Conservation (phyloP, 2,797 vertebrate genomes). For the Phrynocephalus forsythii region DNA sequence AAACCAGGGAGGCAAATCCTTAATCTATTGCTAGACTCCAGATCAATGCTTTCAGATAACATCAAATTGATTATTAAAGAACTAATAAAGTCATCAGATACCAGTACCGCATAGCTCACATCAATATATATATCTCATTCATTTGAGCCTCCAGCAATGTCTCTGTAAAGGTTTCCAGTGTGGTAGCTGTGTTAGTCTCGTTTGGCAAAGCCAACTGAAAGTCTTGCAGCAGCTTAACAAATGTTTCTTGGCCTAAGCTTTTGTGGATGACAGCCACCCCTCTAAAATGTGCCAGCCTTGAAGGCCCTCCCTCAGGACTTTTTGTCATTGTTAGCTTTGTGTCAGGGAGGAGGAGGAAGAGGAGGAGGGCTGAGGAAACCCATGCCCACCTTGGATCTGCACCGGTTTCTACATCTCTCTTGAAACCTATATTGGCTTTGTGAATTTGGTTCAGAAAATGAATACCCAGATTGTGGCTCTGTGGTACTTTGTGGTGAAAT, state of each 20-base stretch:
- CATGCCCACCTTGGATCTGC: constrained; percentile 53
- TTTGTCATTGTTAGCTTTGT: constrained; percentile 32
- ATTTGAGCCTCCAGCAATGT: constrained; percentile 50
- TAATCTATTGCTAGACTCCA: constrained; percentile 33
- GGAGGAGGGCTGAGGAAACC: constrained; percentile 53
- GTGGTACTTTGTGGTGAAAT: constrained; percentile 80
- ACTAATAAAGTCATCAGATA: constrained; percentile 58
- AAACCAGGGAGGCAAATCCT: constrained; percentile 59
- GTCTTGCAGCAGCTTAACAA: too few species aligned
- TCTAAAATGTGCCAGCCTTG: too few species aligned
- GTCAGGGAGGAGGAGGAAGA: constrained; percentile 53
- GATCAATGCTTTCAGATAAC: constrained; percentile 56
- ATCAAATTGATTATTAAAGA: constrained; percentile 51
- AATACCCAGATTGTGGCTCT: constrained; percentile 76
- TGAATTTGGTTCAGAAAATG: constrained; percentile 77
- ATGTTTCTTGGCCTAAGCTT: too few species aligned
- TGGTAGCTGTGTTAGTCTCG: too few species aligned
- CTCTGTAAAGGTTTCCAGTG: constrained; percentile 6
- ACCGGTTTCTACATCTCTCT: constrained; percentile 64
- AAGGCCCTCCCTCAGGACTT: too few species aligned
- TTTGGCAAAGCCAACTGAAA: too few species aligned
- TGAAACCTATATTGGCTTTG: constrained; percentile 75
- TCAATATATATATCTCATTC: constrained; percentile 45
- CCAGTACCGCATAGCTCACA: constrained; percentile 44
- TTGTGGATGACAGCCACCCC: too few species aligned